These are phyloP conservation scores for Mus pahari DNA, from an alignment of 2,113 vertebrate genomes.

Conservation along the genomic window DNA sequence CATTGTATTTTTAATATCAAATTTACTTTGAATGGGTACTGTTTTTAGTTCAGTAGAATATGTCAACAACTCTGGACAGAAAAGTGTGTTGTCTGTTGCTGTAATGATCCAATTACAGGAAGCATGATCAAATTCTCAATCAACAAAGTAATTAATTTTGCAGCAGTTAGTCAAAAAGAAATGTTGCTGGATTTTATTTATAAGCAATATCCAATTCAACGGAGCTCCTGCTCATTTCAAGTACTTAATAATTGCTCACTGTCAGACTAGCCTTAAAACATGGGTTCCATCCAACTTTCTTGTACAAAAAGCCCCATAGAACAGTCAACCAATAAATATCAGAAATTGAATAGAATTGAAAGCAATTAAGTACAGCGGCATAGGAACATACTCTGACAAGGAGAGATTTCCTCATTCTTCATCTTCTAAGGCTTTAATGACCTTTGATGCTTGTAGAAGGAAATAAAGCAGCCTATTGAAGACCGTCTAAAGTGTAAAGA, in stretches of 20 bases:
- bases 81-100: conserved; percentile 3
- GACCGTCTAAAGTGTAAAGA: neutral
- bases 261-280: neutral
- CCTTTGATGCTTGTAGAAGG: neutral
- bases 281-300: neutral
- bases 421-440: neutral
- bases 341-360: neutral
- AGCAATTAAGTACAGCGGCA: neutral
- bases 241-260: neutral
- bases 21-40: conserved; percentile 18
- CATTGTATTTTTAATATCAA: conserved; percentile 12
- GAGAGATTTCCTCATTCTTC: neutral
- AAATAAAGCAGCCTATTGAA: neutral
- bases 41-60: conserved; percentile 33
- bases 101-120: neutral
- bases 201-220: neutral
- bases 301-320: neutral
- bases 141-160: conserved; percentile 9
- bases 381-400: neutral
- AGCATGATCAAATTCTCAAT: conserved; percentile 1
- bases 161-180: conserved; percentile 27
- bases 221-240: neutral
- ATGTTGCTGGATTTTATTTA: neutral
- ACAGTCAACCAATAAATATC: neutral
- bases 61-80: conserved; percentile 33